Conservation (phyloP, 2,888 invertebrate species). For the Acrocyrtus sp. region DNA sequence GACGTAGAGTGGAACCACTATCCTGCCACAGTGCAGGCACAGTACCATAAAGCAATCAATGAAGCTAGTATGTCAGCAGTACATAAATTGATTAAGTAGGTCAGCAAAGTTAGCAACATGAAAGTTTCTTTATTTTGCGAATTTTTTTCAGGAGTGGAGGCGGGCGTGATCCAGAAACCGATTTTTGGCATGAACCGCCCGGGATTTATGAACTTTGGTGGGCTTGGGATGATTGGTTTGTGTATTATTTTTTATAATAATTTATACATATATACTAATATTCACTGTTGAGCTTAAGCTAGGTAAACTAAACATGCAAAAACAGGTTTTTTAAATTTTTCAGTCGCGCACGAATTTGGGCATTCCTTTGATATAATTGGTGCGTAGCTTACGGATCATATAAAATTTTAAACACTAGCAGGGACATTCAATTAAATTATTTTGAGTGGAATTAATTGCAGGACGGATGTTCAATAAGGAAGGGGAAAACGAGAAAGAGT, state of each 20-base stretch:
- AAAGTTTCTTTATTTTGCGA: too few species aligned
- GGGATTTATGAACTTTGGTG: constrained; percentile 43
- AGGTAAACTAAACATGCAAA: too few species aligned
- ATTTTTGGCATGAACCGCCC: constrained; percentile 19
- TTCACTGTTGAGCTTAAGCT: too few species aligned
- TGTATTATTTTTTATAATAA: too few species aligned
- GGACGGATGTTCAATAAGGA: constrained; percentile 31
- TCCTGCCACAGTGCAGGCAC: constrained; percentile 27
- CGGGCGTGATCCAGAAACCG: constrained; percentile 20
- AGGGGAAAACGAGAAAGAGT: constrained; percentile 16
- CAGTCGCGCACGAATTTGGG: constrained; percentile 35
- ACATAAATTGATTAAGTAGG: too few species aligned
- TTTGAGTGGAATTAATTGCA: too few species aligned
- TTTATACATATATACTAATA: too few species aligned
- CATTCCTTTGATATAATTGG: constrained; percentile 31
- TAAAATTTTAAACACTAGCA: too few species aligned
- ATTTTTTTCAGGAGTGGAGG: constrained; percentile 31
- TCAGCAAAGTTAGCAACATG: too few species aligned
- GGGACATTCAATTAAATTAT: too few species aligned
- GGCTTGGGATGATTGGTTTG: constrained; percentile 25
- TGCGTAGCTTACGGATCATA: too few species aligned
- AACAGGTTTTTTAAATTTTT: too few species aligned
- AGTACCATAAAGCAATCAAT: constrained; percentile 27
- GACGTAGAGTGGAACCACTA: constrained; percentile 32
- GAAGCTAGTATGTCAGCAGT: constrained; percentile 40